Evolutionary conservation across 2,797 vertebrate genomes (phyloP), one percentile per base, ranked within the genome.

Genomic region (Lindbergichthys nudifrons): DNA sequence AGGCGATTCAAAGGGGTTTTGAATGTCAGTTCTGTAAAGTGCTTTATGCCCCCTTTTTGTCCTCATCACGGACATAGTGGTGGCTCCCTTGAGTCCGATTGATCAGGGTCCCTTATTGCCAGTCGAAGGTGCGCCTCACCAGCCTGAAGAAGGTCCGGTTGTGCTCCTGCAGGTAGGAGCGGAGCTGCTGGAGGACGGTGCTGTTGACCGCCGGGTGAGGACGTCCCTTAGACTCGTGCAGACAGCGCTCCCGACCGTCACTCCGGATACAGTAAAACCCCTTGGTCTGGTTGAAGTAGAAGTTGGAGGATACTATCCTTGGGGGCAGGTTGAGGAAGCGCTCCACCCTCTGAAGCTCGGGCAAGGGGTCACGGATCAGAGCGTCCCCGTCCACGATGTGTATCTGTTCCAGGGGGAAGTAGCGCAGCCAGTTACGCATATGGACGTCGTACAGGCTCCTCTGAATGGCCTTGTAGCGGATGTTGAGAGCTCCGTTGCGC

Each of bases 271-370:
- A 98, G 91, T 97, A 98, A 89, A 98, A 98, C 76, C 97, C 97
- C 92, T 98, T 98, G 82, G 97, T 98, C 88, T 98, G 97, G 90
- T 98, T 98, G 90, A 98, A 98, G 92, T 98, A 98, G 93, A 98
- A 98, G 93, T 98, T 98, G 89, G 96, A 96, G 80, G 96, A 92
- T 52, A 95, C 88, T 88, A 98, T 98, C 94, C 94, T 92, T 1
- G 97, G 95, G 1, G 96, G 95, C 81, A 98, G 92, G 83, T 96
- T 95, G 64, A 98, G 94, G 88, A 98, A 98, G 21, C 81, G 94
- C 86, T 98, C 97, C 73, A 98, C 97, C 86, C 96, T 96, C 86
- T 97, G 96, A 60, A 98, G 94, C 88, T 98, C 97, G 2, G 95
- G 95, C 80, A 98, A 91, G 4, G 97, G 97, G 78, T 96, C 93